Evolutionary conservation across 1,140 invertebrate genomes (phyloP).

Genomic region (Drosophila bocki): DNA sequence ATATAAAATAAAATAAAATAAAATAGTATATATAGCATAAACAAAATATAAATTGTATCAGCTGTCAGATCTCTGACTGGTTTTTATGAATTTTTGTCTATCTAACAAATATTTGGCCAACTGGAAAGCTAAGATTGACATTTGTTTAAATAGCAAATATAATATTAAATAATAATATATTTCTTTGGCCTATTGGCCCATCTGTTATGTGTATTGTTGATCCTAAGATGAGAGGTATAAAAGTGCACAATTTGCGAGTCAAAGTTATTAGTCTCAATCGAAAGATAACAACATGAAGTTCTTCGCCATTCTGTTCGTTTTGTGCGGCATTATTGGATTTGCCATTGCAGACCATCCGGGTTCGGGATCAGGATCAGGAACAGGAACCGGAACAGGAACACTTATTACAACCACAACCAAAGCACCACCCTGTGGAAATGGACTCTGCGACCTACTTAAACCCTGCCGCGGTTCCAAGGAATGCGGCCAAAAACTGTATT

Average conservation of each 20-base stretch:
- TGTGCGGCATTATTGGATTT: neutral
- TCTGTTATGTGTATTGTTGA: neutral
- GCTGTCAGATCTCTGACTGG: neutral
- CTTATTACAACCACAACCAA: neutral
- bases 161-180: neutral
- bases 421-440: neutral
- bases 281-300: neutral
- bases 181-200: neutral
- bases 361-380: neutral
- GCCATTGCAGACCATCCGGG: too few relatives aligned
- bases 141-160: neutral
- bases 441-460: neutral
- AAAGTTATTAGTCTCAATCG: neutral
- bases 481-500: neutral
- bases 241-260: neutral
- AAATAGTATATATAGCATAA: neutral
- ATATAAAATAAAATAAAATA: too few relatives aligned
- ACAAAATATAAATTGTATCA: neutral
- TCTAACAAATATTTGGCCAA: constrained; percentile 1
- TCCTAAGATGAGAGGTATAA: neutral
- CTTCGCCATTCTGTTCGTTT: neutral
- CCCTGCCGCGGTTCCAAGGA: neutral
- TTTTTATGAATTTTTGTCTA: too few relatives aligned
- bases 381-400: neutral
- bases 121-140: neutral